Conservation (phyloP, 2,797 vertebrate species). For the Sphenopsis melanotis region DNA sequence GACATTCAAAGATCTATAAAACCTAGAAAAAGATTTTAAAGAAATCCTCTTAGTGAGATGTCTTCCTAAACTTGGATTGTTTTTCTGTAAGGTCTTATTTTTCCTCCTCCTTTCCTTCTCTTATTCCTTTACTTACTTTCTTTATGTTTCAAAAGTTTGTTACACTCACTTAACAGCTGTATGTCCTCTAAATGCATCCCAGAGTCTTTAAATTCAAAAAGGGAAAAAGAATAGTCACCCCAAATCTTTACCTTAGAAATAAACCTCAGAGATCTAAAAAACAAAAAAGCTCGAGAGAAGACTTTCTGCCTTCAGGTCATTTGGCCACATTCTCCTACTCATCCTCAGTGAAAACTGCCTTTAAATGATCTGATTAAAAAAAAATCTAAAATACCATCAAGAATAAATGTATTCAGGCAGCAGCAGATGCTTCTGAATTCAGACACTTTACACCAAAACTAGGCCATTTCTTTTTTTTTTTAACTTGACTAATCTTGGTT, state of each 20-base stretch:
- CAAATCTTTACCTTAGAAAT: background rate
- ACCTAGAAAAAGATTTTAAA: background rate
- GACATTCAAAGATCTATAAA: background rate
- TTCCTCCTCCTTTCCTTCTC: background rate
- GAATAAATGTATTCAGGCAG: background rate
- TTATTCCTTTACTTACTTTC: background rate
- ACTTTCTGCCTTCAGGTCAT: background rate
- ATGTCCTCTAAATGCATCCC: background rate
- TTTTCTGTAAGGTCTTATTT: background rate
- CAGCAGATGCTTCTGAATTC: background rate
- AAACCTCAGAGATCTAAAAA: background rate
- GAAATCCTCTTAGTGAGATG: background rate
- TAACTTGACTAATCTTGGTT: background rate
- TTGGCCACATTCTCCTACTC: rapidly evolving
- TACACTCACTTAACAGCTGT: background rate
- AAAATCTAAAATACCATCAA: background rate
- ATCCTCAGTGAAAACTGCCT: background rate
- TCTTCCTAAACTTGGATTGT: background rate
- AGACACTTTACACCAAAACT: background rate
- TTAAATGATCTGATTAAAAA: background rate
- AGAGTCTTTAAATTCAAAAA: background rate
- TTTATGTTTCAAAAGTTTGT: background rate
- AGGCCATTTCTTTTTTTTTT: background rate
- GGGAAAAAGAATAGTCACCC: rapidly evolving
- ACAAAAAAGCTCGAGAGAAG: background rate